Conservation (phyloP, 30 jellyfish, hydroid and myxozoan genomes). For the Hydractinia symbiolongicarpus region DNA sequence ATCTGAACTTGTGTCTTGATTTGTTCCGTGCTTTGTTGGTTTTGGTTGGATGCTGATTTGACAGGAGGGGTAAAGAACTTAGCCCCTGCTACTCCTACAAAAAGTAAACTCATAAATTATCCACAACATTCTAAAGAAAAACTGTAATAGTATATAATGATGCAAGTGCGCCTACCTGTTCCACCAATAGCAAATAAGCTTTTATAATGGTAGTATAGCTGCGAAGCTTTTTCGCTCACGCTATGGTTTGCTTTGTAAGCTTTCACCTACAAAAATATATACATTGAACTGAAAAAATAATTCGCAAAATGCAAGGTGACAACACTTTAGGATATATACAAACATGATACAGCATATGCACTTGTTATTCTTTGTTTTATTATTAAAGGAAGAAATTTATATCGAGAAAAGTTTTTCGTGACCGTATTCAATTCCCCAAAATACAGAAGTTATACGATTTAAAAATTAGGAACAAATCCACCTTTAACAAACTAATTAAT, state of each 20-base stretch:
- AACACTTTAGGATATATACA: not conserved
- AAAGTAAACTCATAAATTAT: not conserved
- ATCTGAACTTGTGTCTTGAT: conserved; percentile 19
- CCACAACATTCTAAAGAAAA: not conserved
- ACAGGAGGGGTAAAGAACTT: conserved; percentile 19
- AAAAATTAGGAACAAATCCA: not conserved
- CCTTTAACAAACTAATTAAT: too few species aligned
- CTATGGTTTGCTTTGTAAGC: conserved; percentile 70
- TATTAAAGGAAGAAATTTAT: too few species aligned
- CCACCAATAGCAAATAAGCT: conserved; percentile 66
- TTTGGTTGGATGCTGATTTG: not conserved
- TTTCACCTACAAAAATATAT: conserved; percentile 43
- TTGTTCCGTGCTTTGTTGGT: not conserved
- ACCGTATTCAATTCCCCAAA: too few species aligned
- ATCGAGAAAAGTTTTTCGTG: too few species aligned
- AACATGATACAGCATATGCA: too few species aligned
- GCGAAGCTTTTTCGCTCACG: conserved; percentile 69
- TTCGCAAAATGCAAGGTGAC: not conserved
- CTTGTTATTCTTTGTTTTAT: too few species aligned
- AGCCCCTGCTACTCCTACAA: conserved; percentile 14
- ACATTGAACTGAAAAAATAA: not conserved
- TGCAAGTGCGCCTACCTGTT: conserved; percentile 17
- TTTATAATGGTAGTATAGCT: conserved; percentile 57
- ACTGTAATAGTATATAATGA: not conserved
- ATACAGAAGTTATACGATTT: not conserved